phyloP scores from a whole-genome alignment of 1,140 invertebrate genomes.

The Drosophila neocordata region DNA sequence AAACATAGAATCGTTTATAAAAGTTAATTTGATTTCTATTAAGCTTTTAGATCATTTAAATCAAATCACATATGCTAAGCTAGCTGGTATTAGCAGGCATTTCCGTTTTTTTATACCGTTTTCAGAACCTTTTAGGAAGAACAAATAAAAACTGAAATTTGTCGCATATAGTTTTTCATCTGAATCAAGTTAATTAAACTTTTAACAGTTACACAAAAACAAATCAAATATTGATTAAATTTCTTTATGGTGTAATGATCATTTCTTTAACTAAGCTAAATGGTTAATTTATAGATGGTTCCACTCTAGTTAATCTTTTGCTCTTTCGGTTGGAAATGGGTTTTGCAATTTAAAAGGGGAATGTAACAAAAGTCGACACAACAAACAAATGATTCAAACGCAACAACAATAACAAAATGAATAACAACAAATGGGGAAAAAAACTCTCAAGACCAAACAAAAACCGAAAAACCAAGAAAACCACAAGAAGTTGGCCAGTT shows the following conservation, averaged over 20 bases:
- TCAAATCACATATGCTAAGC: too few species aligned
- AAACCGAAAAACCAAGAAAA: conserved; percentile 34
- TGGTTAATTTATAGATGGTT: conserved; percentile 20
- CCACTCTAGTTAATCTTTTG: conserved; percentile 20
- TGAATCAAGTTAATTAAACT: conserved; percentile 31
- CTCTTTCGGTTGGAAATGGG: conserved; percentile 2
- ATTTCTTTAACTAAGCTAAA: not conserved
- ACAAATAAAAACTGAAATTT: too few species aligned
- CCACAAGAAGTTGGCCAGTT: conserved; percentile 73
- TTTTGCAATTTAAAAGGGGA: conserved; percentile 38
- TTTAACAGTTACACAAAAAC: conserved; percentile 41
- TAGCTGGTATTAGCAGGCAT: too few species aligned
- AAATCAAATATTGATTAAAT: conserved; percentile 54
- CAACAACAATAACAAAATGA: conserved; percentile 40
- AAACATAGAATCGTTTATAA: too few species aligned
- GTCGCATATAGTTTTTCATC: not conserved
- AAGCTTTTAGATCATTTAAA: too few species aligned
- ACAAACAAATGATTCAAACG: conserved; percentile 9
- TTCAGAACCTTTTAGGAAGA: too few species aligned
- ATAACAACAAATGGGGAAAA: conserved; percentile 14
- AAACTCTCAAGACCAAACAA: conserved; percentile 30
- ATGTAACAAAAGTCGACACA: conserved; percentile 54
- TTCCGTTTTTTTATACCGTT: too few species aligned
- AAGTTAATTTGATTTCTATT: too few species aligned
- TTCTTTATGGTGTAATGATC: not conserved